A percentile compares a stretch with the other conserved stretches of the same genome.
phyloP scores from a whole-genome alignment of 2,888 invertebrate species.

The Drosophila tanythrix region DNA sequence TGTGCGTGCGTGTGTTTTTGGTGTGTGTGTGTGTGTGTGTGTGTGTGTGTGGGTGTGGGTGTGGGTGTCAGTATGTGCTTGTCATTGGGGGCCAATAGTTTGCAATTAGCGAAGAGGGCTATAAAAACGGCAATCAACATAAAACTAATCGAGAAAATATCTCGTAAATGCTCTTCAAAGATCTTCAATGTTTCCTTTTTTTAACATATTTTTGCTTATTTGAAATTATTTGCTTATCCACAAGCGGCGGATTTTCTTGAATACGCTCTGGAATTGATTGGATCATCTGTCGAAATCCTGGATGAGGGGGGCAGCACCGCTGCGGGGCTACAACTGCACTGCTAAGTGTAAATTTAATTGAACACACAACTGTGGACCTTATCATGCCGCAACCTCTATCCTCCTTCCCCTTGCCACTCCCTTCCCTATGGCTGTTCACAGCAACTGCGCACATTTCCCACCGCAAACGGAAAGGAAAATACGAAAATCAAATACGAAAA shows the following conservation, averaged over 20 bases:
- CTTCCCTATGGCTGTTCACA: conserved; percentile 17
- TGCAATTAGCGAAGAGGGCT: conserved; percentile 65
- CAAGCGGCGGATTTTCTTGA: not conserved
- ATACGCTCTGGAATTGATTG: conserved; percentile 13
- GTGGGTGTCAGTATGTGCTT: not conserved
- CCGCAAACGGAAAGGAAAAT: conserved; percentile 51
- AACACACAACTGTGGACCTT: conserved; percentile 59
- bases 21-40: conserved; percentile 9
- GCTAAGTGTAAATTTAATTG: conserved; percentile 70
- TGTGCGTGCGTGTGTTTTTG: not conserved
- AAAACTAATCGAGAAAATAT: conserved; percentile 72
- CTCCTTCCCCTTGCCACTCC: not conserved
- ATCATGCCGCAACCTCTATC: conserved; percentile 40
- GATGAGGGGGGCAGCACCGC: not conserved
- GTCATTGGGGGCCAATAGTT: conserved; percentile 66
- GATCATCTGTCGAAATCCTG: conserved; percentile 14
- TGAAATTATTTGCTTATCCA: conserved; percentile 15
- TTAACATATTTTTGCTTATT: not conserved
- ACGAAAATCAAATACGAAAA: conserved; percentile 34
- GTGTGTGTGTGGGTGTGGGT: conserved; percentile 1
- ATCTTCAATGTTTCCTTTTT: not conserved
- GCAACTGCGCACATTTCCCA: conserved; percentile 72
- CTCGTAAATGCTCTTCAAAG: conserved; percentile 9
- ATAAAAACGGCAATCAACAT: conserved; percentile 81
- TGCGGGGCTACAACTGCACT: conserved; percentile 43